These are phyloP conservation scores for Apoda limacodes DNA, from an alignment of 2,888 invertebrate genomes.

Conservation along the genomic window DNA sequence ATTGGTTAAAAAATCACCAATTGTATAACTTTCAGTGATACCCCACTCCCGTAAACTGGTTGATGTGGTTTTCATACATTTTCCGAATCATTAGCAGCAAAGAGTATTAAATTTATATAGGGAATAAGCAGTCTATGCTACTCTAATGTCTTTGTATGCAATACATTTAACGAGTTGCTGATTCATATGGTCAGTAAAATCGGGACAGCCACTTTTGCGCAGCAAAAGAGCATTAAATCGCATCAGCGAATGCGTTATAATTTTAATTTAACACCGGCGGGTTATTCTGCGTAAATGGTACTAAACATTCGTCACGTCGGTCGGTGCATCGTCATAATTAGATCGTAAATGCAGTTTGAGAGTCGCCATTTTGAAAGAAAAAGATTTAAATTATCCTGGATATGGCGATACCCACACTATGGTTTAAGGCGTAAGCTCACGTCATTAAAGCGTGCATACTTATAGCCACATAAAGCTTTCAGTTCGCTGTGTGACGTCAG, in stretches of 20 bases:
- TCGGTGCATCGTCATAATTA: conserved; percentile 42
- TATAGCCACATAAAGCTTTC: too few species aligned
- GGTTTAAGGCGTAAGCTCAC: too few species aligned
- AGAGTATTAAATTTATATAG: too few species aligned
- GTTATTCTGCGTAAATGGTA: conserved; percentile 22
- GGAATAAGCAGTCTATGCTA: too few species aligned
- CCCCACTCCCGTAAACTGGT: too few species aligned
- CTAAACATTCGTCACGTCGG: conserved; percentile 32
- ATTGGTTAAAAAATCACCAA: too few species aligned
- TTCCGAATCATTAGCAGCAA: too few species aligned
- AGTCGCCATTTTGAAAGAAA: conserved; percentile 31
- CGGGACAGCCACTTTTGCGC: conserved; percentile 10
- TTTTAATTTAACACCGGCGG: conserved; percentile 20
- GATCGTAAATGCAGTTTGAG: conserved; percentile 36
- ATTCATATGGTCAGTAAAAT: conserved; percentile 14
- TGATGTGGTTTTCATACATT: too few species aligned
- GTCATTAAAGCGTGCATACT: too few species aligned
- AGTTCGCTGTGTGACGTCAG: too few species aligned
- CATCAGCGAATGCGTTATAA: conserved; percentile 15
- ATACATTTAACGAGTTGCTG: conserved; percentile 8
- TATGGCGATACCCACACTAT: conserved; percentile 6
- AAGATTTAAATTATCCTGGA: conserved; percentile 13
- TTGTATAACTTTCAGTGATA: too few species aligned
- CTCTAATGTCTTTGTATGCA: too few species aligned
- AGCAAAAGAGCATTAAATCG: conserved; percentile 16